These are phyloP conservation scores for Cryptophagus acutangulus DNA, from an alignment of 2,888 invertebrate genomes.

Conservation along the genomic window DNA sequence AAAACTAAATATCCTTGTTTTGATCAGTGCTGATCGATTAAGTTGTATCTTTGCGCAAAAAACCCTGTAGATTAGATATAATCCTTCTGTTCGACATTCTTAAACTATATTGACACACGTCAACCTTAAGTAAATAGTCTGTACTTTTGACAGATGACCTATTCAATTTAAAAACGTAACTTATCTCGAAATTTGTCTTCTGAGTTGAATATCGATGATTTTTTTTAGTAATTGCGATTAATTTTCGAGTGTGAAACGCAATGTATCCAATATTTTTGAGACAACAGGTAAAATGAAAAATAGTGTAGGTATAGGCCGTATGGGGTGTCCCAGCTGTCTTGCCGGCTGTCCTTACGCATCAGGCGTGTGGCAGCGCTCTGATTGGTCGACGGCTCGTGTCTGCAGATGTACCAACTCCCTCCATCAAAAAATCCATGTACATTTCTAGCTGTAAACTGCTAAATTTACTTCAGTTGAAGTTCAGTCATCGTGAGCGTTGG, in stretches of 20 bases:
- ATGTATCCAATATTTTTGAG: too few relatives aligned
- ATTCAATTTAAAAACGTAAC: too few relatives aligned
- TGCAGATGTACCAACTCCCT: slow-evolving; percentile 42
- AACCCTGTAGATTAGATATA: too few relatives aligned
- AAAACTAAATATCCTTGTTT: neutral
- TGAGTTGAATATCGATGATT: too few relatives aligned
- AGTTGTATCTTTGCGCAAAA: too few relatives aligned
- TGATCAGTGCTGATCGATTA: neutral
- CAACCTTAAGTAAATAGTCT: too few relatives aligned
- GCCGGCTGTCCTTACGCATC: slow-evolving; percentile 50
- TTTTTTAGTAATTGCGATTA: too few relatives aligned
- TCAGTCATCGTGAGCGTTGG: neutral
- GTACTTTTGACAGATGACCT: too few relatives aligned
- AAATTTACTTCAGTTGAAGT: slow-evolving; percentile 28
- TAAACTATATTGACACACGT: too few relatives aligned
- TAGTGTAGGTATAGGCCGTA: slow-evolving; percentile 27
- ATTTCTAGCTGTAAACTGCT: slow-evolving; percentile 34
- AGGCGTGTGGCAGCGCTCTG: slow-evolving; percentile 53
- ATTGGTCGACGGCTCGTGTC: slow-evolving; percentile 57
- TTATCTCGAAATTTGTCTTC: too few relatives aligned
- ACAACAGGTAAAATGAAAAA: slow-evolving; percentile 25
- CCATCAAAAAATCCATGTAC: slow-evolving; percentile 28
- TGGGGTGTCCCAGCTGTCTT: slow-evolving; percentile 35
- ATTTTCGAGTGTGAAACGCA: too few relatives aligned
- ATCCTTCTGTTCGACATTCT: too few relatives aligned